Base-by-base conservation (phyloP, 1,140 invertebrate genomes). In the Carposina sasakii region DNA sequence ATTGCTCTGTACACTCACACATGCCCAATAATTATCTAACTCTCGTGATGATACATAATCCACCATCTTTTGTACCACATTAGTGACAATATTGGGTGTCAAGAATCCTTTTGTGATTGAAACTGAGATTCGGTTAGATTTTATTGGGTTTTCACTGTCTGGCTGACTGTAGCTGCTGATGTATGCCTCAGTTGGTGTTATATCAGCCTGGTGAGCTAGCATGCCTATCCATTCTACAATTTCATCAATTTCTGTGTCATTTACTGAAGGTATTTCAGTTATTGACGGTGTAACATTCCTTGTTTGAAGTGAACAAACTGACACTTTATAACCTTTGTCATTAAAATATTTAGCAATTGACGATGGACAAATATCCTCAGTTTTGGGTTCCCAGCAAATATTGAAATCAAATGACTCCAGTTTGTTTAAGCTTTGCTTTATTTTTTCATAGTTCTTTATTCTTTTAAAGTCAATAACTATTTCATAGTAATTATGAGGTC, bases 161-260 rank as follows among this genome's bases (percentile, higher is more conserved):
- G 79, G 79, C 47, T 63, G 57, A 31, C 44, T 46, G 21, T 83
- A 83, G 19, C 60, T 61, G 34, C 76, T 83, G 4, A 81, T 63
- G 37, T 81, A 83, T 8, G 53, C 41, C 13, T 76, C 69, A 34
- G 41, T 54, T 2, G 60, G 65, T 10, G 36, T 28, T 20, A 74
- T 47, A 43, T 76, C 57, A 15, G 48, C 74, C 15, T 63, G 39
- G 37, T 73, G 63, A 28, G 67, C 67, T n/a, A 81, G 28, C 65
- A 83, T 69, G 3, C 77, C 79, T 13, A 76, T 52, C 79, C 79
- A 83, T 65, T 81, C 79, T 8, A 70, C 66, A 21, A 83, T 46
- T 52, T 79, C 77, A 9, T 71, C 67, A 23, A 70, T 45, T 21
- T 76, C 66, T 15, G 56, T 48, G 49, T 70, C 69, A 21, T 60